These are phyloP conservation scores for Eilema depressum DNA, from an alignment of 2,888 invertebrate species.

Conservation along the genomic window DNA sequence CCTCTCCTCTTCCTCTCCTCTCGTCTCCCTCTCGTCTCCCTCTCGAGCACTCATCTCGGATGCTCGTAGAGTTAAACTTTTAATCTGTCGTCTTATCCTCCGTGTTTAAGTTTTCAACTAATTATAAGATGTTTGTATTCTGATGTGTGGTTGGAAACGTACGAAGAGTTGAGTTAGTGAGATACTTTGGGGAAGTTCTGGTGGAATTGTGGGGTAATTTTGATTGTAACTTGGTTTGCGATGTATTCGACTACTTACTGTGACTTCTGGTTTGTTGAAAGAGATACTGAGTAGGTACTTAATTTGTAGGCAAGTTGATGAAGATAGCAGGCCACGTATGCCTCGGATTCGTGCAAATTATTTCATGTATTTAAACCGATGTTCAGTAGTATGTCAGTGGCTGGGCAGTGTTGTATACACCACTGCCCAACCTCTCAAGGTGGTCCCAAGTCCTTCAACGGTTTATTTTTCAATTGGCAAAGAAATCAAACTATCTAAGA, in stretches of 20 bases:
- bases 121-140: conserved; percentile 47
- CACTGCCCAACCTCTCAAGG: no score
- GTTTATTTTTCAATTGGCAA: no score
- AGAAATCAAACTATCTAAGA: no score
- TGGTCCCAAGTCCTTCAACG: no score
- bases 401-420: no score
- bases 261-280: background rate
- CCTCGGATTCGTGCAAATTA: background rate
- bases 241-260: background rate
- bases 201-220: background rate
- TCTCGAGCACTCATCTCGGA: conserved; percentile 19
- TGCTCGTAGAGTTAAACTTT: conserved; percentile 44
- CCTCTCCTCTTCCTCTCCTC: background rate
- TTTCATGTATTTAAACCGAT: background rate
- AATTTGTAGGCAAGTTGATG: background rate
- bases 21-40: background rate
- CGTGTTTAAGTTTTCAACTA: conserved; percentile 42
- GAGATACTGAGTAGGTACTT: background rate
- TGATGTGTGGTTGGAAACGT: conserved; percentile 33
- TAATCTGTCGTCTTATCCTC: conserved; percentile 30
- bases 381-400: no score
- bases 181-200: conserved; percentile 5
- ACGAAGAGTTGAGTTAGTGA: conserved; percentile 14
- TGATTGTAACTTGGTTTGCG: background rate
- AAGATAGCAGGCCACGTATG: background rate